Conservation (phyloP, 2,888 invertebrate genomes). For the Acleris sparsana region DNA sequence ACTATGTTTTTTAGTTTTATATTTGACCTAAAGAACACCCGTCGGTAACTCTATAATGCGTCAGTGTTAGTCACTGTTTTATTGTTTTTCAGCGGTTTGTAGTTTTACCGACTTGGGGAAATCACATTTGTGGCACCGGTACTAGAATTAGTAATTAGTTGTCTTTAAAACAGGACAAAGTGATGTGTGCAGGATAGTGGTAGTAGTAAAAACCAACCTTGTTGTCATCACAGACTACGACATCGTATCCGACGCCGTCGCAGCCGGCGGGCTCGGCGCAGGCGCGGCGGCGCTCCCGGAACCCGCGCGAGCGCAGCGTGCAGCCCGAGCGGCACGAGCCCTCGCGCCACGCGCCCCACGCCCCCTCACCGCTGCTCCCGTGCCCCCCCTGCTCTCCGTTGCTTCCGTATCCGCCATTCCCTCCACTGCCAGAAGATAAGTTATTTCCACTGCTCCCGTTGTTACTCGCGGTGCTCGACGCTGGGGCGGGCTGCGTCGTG, state of each 20-base stretch:
- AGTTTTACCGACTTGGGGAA: neutral
- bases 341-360: conserved; percentile 86
- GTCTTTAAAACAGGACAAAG: neutral
- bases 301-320: conserved; percentile 85
- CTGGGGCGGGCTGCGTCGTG: conserved; percentile 37
- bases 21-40: neutral
- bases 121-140: neutral
- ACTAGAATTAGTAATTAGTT: neutral
- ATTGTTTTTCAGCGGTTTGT: neutral
- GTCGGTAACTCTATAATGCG: conserved; percentile 1
- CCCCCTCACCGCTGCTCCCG: conserved; percentile 73
- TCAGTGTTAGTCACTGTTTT: neutral
- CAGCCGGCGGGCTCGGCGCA: conserved; percentile 85
- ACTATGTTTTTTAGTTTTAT: neutral
- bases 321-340: conserved; percentile 87
- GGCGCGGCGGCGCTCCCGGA: conserved; percentile 79
- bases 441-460: conserved; percentile 7
- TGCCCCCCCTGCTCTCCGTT: conserved; percentile 59
- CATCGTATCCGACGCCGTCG: conserved; percentile 85
- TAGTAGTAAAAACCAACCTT: conserved; percentile 68
- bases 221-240: conserved; percentile 86
- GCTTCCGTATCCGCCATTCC: conserved; percentile 61
- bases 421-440: conserved; percentile 33
- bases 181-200: neutral
- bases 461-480: conserved; percentile 12